Conservation (phyloP, 2,113 vertebrate species). For the Columba janthina region DNA sequence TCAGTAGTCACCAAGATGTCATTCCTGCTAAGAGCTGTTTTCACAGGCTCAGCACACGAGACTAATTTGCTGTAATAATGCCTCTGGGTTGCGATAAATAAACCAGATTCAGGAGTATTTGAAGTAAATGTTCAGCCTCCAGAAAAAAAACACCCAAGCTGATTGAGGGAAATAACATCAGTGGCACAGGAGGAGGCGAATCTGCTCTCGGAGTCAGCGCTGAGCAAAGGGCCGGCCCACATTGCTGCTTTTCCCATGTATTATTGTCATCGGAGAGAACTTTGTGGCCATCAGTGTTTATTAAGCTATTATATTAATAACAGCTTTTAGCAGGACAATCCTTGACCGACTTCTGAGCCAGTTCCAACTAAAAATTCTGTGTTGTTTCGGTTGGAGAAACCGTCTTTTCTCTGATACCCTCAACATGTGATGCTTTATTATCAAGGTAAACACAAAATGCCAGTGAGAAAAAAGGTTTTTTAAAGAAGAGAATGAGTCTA, state of each 20-base stretch:
- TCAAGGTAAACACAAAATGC: background rate
- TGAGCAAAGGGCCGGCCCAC: background rate
- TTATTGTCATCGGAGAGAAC: background rate
- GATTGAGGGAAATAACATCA: background rate
- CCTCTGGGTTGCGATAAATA: background rate
- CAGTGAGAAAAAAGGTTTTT: background rate
- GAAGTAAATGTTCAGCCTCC: background rate
- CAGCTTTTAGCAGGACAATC: background rate
- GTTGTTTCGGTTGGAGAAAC: background rate
- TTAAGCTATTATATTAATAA: background rate
- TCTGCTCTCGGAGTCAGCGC: background rate
- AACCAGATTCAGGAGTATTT: background rate
- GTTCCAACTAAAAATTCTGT: background rate
- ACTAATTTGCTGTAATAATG: background rate
- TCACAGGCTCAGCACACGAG: background rate
- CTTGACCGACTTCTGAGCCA: background rate
- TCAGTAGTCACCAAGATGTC: background rate
- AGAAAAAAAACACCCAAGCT: background rate
- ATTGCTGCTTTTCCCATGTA: background rate
- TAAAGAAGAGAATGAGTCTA: background rate
- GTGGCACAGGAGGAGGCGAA: background rate
- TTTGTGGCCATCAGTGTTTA: background rate
- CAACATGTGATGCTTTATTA: background rate
- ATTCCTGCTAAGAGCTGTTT: background rate
- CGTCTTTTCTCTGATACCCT: background rate